A percentile compares a stretch with the other conserved stretches of the same genome.
phyloP scores from a whole-genome alignment of 1,140 invertebrate genomes.

The Hestina assimilis region DNA sequence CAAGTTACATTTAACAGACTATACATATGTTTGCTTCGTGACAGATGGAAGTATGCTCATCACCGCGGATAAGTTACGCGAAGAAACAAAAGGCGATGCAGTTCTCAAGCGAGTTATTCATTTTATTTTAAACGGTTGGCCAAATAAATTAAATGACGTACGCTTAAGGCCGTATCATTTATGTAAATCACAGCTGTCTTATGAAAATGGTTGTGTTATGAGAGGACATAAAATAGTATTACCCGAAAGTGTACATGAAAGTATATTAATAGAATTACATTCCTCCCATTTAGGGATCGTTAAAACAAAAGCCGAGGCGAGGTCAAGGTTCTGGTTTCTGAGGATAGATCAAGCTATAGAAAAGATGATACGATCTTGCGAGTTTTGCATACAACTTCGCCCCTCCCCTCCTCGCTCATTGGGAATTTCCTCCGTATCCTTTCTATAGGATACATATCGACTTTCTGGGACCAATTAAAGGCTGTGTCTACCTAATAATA shows the following conservation, averaged over 20 bases:
- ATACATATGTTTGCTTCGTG: conserved; percentile 18
- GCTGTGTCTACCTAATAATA: conserved; percentile 23
- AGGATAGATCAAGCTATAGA: conserved; percentile 33
- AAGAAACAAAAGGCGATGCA: conserved; percentile 17
- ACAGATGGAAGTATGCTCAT: conserved; percentile 12
- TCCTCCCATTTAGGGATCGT: conserved; percentile 17
- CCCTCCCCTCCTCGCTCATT: conserved; percentile 22
- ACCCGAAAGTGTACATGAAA: conserved; percentile 6
- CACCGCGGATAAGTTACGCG: conserved; percentile 19
- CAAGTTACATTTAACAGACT: too few species aligned
- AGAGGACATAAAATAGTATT: conserved; percentile 30
- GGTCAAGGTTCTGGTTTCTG: conserved; percentile 37
- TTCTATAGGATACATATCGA: conserved; percentile 32
- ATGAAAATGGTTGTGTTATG: conserved; percentile 31
- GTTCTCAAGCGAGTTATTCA: conserved; percentile 7
- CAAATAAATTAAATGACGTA: conserved; percentile 14
- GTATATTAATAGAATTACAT: conserved; percentile 21
- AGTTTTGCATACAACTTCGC: conserved; percentile 21
- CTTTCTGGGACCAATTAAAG: conserved; percentile 30
- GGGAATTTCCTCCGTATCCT: conserved; percentile 16
- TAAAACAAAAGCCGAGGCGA: conserved; percentile 36
- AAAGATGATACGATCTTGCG: conserved; percentile 25
- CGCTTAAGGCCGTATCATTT: conserved; percentile 18
- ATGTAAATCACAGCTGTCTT: conserved; percentile 21
- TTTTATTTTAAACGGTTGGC: conserved; percentile 28